These are phyloP conservation scores for Pseudococcus jackbeardsleyi DNA, from an alignment of 2,888 invertebrate species.

Conservation along the genomic window DNA sequence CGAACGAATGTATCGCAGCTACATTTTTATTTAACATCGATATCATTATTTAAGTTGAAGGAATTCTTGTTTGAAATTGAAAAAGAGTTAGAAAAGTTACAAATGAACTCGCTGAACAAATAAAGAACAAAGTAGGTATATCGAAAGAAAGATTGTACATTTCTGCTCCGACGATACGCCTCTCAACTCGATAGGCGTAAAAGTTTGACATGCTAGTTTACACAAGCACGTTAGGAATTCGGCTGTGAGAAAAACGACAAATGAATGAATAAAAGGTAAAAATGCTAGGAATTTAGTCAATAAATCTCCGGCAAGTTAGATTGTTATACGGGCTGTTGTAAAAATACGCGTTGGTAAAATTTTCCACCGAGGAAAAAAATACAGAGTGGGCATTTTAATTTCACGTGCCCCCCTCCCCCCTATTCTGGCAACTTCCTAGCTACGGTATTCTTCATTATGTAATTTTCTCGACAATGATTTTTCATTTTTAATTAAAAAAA, in stretches of 20 bases:
- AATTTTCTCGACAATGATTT: not conserved
- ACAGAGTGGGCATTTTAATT: not conserved
- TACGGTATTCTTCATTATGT: not conserved
- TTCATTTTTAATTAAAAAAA: conserved; percentile 6
- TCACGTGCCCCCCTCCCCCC: not conserved
- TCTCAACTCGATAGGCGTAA: conserved; percentile 51
- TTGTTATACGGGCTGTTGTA: conserved; percentile 29
- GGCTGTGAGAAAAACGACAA: conserved; percentile 52
- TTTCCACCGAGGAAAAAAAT: not conserved
- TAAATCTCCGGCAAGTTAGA: conserved; percentile 42
- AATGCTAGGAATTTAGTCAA: conserved; percentile 45
- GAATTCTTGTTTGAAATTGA: conserved; percentile 51
- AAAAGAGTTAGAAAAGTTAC: conserved; percentile 51
- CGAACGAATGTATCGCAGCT: conserved; percentile 15
- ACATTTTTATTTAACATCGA: conserved; percentile 52
- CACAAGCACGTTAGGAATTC: conserved; percentile 49
- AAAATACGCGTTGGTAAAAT: not conserved
- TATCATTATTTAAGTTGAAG: conserved; percentile 53
- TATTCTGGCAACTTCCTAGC: not conserved
- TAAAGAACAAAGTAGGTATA: conserved; percentile 28
- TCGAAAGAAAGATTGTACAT: conserved; percentile 26
- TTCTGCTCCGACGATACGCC: conserved; percentile 29
- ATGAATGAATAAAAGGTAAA: conserved; percentile 55
- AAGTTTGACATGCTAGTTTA: conserved; percentile 54
- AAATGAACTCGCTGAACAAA: conserved; percentile 53